phyloP scores from a whole-genome alignment of 2,797 vertebrate species.

The Peromyscus eremicus region DNA sequence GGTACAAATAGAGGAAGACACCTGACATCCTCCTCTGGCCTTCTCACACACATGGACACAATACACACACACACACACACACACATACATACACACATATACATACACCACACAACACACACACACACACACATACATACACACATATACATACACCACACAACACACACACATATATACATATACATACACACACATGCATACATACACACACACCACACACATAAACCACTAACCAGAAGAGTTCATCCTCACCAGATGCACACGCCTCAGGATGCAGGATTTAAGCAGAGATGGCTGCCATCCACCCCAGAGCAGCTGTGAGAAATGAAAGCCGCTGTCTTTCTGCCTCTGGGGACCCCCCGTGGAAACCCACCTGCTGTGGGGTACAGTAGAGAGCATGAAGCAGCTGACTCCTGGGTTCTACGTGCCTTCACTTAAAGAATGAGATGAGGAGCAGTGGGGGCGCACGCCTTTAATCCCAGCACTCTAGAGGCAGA shows the following conservation, averaged over 20 bases:
- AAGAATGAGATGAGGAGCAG: not conserved
- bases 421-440: not conserved
- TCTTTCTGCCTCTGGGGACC: not conserved
- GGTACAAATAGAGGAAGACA: not conserved
- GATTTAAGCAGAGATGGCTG: not conserved
- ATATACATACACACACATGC: not conserved
- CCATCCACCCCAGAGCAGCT: not conserved
- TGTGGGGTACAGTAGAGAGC: not conserved
- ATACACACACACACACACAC: not conserved
- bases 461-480: not conserved
- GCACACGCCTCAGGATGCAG: not conserved
- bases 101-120: not conserved
- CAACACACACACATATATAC: not conserved
- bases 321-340: not conserved
- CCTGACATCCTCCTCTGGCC: not conserved
- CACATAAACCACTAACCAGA: not conserved
- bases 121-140: not conserved
- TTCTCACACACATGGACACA: not conserved
- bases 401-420: not conserved
- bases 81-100: not conserved
- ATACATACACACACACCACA: not conserved
- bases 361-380: not conserved
- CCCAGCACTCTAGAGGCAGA: not conserved
- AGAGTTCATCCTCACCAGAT: slow-evolving; percentile 4
- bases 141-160: not conserved